Percentiles rank a stretch among this genome's conserved stretches.
Evolutionary conservation across 2,113 vertebrate species (phyloP).

Genomic region (Eubucco bourcierii): DNA sequence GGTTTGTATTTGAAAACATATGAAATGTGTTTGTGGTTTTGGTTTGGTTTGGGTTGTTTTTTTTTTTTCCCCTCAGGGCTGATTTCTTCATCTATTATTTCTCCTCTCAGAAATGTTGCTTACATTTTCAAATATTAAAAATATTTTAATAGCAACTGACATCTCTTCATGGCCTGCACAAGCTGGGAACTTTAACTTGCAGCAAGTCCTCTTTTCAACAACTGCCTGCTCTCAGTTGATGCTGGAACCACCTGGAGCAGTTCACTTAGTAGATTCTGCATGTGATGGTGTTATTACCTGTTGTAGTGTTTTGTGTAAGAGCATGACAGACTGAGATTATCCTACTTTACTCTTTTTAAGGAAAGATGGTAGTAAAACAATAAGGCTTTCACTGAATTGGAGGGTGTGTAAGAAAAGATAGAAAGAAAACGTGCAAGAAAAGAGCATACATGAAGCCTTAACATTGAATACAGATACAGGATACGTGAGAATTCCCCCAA

Average conservation of each 20-base stretch:
- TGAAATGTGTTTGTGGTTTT: neutral
- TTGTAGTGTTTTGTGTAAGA: too few relatives aligned
- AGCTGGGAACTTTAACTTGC: neutral
- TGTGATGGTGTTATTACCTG: neutral
- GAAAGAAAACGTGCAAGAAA: too few relatives aligned
- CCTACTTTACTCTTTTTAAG: too few relatives aligned
- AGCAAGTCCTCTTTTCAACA: neutral
- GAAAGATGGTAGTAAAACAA: too few relatives aligned
- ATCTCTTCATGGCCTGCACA: neutral
- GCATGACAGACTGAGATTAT: too few relatives aligned
- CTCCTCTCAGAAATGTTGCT: neutral
- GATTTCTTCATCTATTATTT: neutral
- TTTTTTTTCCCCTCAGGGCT: neutral
- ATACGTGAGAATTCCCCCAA: too few relatives aligned
- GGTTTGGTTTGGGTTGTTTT: neutral
- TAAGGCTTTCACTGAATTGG: too few relatives aligned
- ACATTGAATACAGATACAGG: too few relatives aligned
- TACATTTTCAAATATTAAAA: conserved; percentile 24
- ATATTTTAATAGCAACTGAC: neutral
- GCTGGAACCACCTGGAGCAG: neutral
- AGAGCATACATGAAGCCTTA: too few relatives aligned
- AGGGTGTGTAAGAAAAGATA: too few relatives aligned
- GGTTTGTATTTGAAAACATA: neutral
- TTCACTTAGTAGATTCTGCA: neutral
- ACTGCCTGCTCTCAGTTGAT: neutral